Evolutionary conservation across 1,140 invertebrate species (phyloP), one percentile per base, ranked within the genome.

Genomic region (Harlomillsia oculata): DNA sequence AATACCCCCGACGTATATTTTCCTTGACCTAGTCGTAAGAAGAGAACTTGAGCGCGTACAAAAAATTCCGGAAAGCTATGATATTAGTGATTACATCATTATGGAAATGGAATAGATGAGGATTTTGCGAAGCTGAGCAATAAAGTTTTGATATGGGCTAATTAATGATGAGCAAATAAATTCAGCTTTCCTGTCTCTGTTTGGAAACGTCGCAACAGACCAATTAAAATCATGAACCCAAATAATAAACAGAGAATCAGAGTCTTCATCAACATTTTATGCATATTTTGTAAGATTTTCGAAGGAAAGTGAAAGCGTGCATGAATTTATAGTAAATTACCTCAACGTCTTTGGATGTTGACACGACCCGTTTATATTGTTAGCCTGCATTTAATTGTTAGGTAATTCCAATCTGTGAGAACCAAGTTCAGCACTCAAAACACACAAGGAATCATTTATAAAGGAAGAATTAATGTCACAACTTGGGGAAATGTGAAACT

Each of bases 291-390:
- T 49, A 9, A 34, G 46, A 49, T n/a, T n/a, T 13, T 6, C 26
- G 11, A 34, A 18, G 20, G 6, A 50, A 34, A 28, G 36, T 32
- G n/a, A 37, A 13, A 34, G 8, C 13, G 5, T 37, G 20, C 9
- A 14, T 16, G 28, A 11, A 13, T 14, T 37, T 30, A 18, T 43
- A n/a, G n/a, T n/a, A n/a, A 39, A 40, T 41, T 43, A 58, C 56
- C 56, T 58, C 40, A 58, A 58, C 14, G 49, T 58, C 43, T 58
- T 58, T 28, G 56, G 53, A 46, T 52, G 56, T 48, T 44, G 49
- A 46, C 53, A 30, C 20, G 46, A 48, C 26, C 56, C 48, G 56
- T 58, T 58, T 39, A 39, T 58, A 26, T 58, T 58, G 30, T 28
- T 53, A 32, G 56, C 26, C 49, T 56, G 53, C 53, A 56, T 56